Evolutionary conservation across 2,797 vertebrate species (phyloP), one percentile per base, ranked within the genome.

Genomic region (Moxostoma hubbsi): DNA sequence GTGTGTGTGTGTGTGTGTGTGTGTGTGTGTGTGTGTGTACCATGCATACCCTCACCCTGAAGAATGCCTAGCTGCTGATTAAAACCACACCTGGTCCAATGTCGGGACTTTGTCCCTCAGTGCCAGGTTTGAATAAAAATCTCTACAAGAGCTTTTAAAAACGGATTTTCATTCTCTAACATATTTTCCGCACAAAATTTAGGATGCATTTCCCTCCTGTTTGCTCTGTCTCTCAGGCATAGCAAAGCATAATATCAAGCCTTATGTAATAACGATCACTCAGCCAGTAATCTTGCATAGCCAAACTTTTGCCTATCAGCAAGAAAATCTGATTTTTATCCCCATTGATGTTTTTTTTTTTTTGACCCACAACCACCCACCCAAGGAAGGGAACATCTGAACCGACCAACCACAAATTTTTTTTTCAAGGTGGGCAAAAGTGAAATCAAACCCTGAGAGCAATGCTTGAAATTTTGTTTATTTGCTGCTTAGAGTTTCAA

Each of bases 41-140:
- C 5, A 3, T 51, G 45, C 10, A 8, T 36, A 57, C 49, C 16
- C 16, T 75, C 12, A 49, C 43, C 6, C 63, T 68, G 49, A 76
- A 67, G 24, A 63, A 50, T 67, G 45, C 16, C 8, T 46, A 77
- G 64, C 9, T 0, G 11, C 12, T 69, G 50, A 75, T 49, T 43
- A 55, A 67, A 75, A 66, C 15, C 24, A 5, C 59, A 61, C 55
- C 63, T 68, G 64, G 64, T 73, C 36, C 50, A 45, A 43, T 43
- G 16, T 50, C 2, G 4, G 11, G 81, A 78, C 76, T 61, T 73
- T 69, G 61, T 86, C 80, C 72, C 43, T 81, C 5, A 85, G 65
- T 79, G 64, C 81, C 77, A 84, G 85, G 68, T 57, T 24, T 54
- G 54, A 16, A 80, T 15, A 65, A 66, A 66, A 15, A 64, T 73